Conservation (phyloP, 2,797 vertebrate genomes). For the Poecile montanus region DNA sequence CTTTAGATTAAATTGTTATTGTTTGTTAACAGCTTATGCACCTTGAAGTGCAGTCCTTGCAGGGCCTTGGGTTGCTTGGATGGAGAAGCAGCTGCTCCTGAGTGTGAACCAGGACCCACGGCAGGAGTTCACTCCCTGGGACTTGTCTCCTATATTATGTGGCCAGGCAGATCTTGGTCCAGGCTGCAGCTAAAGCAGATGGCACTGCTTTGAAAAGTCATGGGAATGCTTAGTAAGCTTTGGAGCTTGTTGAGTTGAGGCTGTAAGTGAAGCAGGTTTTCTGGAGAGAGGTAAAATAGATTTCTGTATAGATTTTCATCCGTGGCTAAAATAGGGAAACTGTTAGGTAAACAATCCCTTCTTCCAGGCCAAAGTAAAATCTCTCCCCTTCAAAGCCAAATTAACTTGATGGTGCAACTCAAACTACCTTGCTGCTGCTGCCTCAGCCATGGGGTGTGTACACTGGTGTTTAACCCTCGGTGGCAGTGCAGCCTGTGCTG, state of each 20-base stretch:
- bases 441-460: neutral
- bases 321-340: neutral
- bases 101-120: neutral
- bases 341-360: neutral
- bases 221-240: neutral
- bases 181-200: neutral
- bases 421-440: neutral
- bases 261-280: neutral
- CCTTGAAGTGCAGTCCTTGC: neutral
- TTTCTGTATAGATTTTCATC: neutral
- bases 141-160: accelerated
- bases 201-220: neutral
- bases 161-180: neutral
- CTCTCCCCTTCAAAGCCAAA: neutral
- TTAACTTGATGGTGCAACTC: neutral
- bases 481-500: neutral
- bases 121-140: neutral
- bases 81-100: neutral
- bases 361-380: neutral
- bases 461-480: accelerated
- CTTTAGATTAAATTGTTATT: slow-evolving; percentile 21
- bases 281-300: neutral
- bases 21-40: slow-evolving; percentile 2
- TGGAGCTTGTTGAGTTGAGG: neutral
- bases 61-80: neutral